These are phyloP conservation scores for Threskiornis aethiopicus DNA, from an alignment of 2,797 vertebrate species.

Conservation along the genomic window DNA sequence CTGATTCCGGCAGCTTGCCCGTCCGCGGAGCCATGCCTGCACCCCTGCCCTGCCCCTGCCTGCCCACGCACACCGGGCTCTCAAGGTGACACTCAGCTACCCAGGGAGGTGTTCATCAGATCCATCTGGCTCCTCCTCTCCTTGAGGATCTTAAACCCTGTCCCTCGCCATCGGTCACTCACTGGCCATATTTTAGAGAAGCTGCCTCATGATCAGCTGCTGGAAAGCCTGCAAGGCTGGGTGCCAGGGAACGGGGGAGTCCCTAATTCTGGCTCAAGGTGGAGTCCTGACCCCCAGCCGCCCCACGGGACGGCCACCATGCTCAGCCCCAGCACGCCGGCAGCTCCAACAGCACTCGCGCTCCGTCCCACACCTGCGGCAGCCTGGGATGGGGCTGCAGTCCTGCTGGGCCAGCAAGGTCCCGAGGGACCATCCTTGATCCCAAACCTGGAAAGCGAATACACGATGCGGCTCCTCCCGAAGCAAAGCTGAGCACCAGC, in stretches of 20 bases:
- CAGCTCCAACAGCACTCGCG: background rate
- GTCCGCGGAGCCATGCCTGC: background rate
- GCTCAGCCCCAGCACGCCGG: background rate
- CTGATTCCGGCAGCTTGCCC: background rate
- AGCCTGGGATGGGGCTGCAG: background rate
- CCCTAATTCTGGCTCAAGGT: background rate
- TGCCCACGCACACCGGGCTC: background rate
- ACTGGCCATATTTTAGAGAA: background rate
- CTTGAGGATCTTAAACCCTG: background rate
- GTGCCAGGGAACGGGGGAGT: background rate
- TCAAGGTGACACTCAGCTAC: background rate
- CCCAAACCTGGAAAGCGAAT: background rate
- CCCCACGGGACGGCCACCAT: background rate
- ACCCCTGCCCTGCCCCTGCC: background rate
- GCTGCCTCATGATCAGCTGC: background rate
- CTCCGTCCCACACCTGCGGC: background rate
- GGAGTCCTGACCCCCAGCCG: background rate
- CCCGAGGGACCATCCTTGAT: background rate
- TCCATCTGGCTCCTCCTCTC: background rate
- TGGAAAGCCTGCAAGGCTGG: background rate
- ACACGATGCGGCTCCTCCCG: rapidly evolving
- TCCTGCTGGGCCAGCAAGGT: background rate
- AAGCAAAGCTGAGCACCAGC: background rate
- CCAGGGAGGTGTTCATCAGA: background rate
- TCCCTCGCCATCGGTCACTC: background rate